Evolutionary conservation across 2,113 vertebrate species (phyloP).

Genomic region (Mohoua ochrocephala): DNA sequence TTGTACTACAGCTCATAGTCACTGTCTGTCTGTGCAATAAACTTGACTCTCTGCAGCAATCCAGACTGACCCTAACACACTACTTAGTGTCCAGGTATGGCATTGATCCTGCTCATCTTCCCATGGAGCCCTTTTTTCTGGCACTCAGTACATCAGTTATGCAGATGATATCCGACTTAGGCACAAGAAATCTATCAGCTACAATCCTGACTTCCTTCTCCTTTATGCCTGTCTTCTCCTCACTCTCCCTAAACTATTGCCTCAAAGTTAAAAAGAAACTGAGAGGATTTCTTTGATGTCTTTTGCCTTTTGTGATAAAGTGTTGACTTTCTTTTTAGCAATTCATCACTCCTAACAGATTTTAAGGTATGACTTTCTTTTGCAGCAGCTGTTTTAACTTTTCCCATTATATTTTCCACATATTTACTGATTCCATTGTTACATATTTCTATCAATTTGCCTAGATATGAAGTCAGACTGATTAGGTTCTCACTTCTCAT

Average conservation of each 20-base stretch:
- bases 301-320: neutral
- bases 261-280: neutral
- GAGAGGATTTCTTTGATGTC: neutral
- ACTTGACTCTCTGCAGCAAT: neutral
- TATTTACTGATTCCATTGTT: neutral
- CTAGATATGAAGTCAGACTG: neutral
- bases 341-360: neutral
- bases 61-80: neutral
- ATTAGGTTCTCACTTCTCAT: neutral
- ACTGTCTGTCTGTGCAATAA: neutral
- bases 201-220: neutral
- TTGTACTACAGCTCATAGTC: neutral
- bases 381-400: neutral
- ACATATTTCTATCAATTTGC: neutral
- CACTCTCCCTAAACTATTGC: neutral
- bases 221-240: neutral
- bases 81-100: neutral
- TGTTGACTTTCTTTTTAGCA: neutral
- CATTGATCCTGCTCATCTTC: neutral
- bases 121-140: neutral
- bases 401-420: neutral
- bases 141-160: neutral
- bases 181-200: neutral
- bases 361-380: neutral
- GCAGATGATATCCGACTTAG: accelerated